Conservation (phyloP, 2,113 vertebrate species). For the Leptosomus discolor region DNA sequence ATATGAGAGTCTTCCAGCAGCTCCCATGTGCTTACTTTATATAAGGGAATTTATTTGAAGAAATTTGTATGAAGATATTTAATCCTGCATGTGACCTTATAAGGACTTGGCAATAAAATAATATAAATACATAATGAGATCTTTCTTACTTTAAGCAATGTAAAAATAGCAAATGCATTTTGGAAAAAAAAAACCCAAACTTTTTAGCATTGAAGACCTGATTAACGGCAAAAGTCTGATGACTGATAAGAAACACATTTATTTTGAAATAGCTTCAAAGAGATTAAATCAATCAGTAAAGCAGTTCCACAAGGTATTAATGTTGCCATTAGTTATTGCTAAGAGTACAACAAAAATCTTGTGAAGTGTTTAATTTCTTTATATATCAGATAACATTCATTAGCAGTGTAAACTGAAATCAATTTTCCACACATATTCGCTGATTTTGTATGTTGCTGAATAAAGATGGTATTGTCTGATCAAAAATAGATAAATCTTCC, state of each 20-base stretch:
- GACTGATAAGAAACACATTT: neutral
- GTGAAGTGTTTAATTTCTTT: neutral
- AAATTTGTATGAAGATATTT: neutral
- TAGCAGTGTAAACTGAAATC: neutral
- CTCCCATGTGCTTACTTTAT: neutral
- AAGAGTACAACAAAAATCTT: neutral
- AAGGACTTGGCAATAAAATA: neutral
- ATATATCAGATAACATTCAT: neutral
- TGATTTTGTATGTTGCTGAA: neutral
- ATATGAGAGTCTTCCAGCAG: neutral
- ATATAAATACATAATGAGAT: neutral
- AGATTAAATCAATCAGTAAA: neutral
- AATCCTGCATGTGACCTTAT: neutral
- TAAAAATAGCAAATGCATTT: neutral
- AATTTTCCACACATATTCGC: constrained; percentile 1
- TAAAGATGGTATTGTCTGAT: neutral
- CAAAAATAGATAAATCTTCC: neutral
- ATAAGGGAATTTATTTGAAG: neutral
- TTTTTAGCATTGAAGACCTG: neutral
- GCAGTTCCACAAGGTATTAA: neutral
- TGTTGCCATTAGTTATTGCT: neutral
- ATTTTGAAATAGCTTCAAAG: neutral
- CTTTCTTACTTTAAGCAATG: neutral
- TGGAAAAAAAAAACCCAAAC: neutral
- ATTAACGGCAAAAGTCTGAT: neutral